These are phyloP conservation scores for Limenitis arthemis DNA, from an alignment of 2,888 invertebrate genomes.

Conservation along the genomic window DNA sequence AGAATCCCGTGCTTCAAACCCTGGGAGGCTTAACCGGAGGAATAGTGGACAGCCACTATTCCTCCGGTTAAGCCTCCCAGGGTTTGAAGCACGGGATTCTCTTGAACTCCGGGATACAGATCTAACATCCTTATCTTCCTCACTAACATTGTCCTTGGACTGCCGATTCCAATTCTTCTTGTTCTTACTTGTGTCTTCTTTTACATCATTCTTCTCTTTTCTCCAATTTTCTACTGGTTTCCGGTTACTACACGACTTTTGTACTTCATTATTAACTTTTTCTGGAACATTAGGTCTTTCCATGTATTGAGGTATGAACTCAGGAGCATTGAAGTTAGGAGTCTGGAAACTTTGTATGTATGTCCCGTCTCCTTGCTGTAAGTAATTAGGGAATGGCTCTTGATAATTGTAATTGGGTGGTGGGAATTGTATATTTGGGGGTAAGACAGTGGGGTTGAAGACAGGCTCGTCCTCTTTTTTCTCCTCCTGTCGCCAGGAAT, in stretches of 20 bases:
- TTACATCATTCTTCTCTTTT: conserved; percentile 42
- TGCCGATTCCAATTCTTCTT: conserved; percentile 49
- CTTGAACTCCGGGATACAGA: conserved; percentile 30
- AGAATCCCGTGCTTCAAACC: too few relatives aligned
- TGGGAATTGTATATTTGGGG: conserved; percentile 40
- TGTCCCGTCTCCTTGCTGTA: conserved; percentile 58
- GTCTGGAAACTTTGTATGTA: conserved; percentile 51
- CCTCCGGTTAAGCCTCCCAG: conserved; percentile 34
- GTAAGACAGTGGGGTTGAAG: conserved; percentile 47
- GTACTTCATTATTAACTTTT: conserved; percentile 49
- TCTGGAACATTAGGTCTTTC: conserved; percentile 33
- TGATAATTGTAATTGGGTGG: conserved; percentile 41
- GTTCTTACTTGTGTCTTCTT: conserved; percentile 46
- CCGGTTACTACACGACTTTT: conserved; percentile 36
- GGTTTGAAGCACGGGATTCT: conserved; percentile 35
- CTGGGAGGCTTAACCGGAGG: too few relatives aligned
- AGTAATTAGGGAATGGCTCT: conserved; percentile 41
- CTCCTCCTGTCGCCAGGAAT: conserved; percentile 56
- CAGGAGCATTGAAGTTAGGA: conserved; percentile 40
- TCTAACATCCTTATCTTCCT: conserved; percentile 36
- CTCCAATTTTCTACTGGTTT: conserved; percentile 57
- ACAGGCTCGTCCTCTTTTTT: conserved; percentile 50
- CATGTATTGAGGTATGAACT: conserved; percentile 35
- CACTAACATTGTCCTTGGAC: conserved; percentile 48
- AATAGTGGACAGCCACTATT: too few relatives aligned